Evolutionary conservation across 2,113 vertebrate genomes (phyloP), one percentile per base, ranked within the genome.

Genomic region (Paratilapia polleni): DNA sequence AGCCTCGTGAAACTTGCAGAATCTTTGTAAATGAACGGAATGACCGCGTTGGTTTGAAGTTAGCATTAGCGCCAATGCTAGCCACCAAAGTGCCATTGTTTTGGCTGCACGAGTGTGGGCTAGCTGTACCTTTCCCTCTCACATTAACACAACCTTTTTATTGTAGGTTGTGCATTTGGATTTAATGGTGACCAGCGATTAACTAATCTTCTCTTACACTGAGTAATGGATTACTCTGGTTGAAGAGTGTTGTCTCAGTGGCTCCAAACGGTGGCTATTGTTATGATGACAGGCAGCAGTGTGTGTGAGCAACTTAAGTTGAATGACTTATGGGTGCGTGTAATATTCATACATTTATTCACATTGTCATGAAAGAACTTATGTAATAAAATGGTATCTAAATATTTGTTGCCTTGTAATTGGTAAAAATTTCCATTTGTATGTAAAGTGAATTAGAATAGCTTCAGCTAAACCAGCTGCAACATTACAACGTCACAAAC

Each of bases 51-150:
- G 43, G 43, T 58, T 19, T 17, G 24, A 78, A 81, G 81, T 83
- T 91, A 93, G 88, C 92, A 57, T 89, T 85, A 86, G 87, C 84
- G 6, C 10, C 2, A 1, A 24, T 54, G 82, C 86, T 87, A 91
- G 66, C 87, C 22, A 8, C 1, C 11, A 17, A 66, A 10, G 3
- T 61, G 75, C 62, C 26, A 79, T 82, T 86, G 86, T 87, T 84
- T 68, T 79, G 78, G 19, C 12, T 49, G 62, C 26, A 17, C 1
- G 9, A 26, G n/a, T n/a, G 28, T 34, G 31, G 47, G 68, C 17
- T 43, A 38, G 36, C 9, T n/a, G 7, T 26, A n/a, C 8, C 6
- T 5, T 1, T 31, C 31, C 47, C 8, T 5, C 19, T 68, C 4
- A 38, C 57, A 17, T 24, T 13, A 1, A 54, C n/a, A 24, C 2